phyloP scores from a whole-genome alignment of 2,113 vertebrate genomes.

The Misgurnus mizolepis region DNA sequence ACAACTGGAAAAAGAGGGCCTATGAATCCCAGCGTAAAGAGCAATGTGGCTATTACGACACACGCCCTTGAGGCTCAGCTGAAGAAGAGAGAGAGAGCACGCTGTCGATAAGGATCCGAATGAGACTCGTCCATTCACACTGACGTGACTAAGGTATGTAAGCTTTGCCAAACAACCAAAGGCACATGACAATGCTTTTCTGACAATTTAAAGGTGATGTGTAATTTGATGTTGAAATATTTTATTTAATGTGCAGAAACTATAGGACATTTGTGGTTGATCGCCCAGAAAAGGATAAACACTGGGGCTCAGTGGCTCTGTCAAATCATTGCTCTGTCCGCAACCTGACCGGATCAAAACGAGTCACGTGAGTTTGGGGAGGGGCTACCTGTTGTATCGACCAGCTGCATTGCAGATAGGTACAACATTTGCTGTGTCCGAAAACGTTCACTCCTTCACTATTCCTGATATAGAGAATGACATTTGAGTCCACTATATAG shows the following conservation, averaged over 20 bases:
- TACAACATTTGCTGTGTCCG: no score
- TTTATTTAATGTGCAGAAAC: no score
- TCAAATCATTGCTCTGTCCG: neutral
- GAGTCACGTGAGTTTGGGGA: no score
- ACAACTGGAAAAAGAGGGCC: constrained; percentile 72
- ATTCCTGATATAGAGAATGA: no score
- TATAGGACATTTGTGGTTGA: no score
- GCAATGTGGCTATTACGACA: constrained; percentile 56
- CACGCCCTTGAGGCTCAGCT: constrained; percentile 58
- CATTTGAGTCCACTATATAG: no score
- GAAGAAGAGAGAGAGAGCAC: constrained; percentile 30
- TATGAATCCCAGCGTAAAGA: constrained; percentile 68
- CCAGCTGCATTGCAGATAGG: no score
- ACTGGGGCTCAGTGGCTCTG: no score
- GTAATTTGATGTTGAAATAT: neutral
- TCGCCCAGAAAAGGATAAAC: no score
- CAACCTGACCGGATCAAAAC: no score
- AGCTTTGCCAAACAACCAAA: neutral
- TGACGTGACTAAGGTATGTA: neutral
- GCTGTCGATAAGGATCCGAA: constrained; percentile 44
- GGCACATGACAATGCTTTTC: neutral
- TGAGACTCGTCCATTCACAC: constrained; percentile 40
- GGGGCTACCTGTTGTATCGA: no score
- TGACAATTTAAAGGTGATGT: neutral
- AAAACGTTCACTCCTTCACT: no score